Conservation (phyloP, 2,888 invertebrate genomes). For the Petrophora chlorosata region DNA sequence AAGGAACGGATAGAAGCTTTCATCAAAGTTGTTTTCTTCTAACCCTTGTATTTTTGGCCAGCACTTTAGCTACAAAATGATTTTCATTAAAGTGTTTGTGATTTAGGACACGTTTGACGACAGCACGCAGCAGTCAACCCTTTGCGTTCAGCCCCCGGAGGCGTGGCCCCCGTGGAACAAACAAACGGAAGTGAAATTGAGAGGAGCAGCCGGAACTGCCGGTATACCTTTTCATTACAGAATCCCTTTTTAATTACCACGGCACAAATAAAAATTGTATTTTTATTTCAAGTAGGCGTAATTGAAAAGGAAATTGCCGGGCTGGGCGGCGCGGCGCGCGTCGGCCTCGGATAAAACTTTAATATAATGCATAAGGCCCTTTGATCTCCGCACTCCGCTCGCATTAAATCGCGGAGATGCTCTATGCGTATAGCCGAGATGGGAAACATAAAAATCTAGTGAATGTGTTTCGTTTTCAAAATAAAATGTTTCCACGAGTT, state of each 20-base stretch:
- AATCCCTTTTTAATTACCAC: conserved; percentile 84
- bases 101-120: conserved; percentile 58
- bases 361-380: conserved; percentile 82
- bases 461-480: conserved; percentile 26
- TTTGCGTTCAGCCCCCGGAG: conserved; percentile 66
- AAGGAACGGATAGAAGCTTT: not conserved
- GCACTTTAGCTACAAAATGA: conserved; percentile 22
- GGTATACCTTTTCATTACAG: conserved; percentile 83
- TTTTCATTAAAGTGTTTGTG: conserved; percentile 50
- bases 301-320: conserved; percentile 82
- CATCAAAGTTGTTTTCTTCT: not conserved
- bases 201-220: conserved; percentile 80
- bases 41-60: not conserved
- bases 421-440: conserved; percentile 46
- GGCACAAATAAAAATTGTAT: conserved; percentile 81
- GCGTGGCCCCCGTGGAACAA: conserved; percentile 74
- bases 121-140: conserved; percentile 62
- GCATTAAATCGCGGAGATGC: conserved; percentile 72
- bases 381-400: conserved; percentile 78
- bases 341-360: conserved; percentile 79
- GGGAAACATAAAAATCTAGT: conserved; percentile 38
- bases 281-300: conserved; percentile 82
- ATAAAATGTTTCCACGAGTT: conserved; percentile 38
- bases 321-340: conserved; percentile 65
- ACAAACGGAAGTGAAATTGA: conserved; percentile 82